Conservation (phyloP, 2,888 invertebrate species). For the Drosophila testacea region DNA sequence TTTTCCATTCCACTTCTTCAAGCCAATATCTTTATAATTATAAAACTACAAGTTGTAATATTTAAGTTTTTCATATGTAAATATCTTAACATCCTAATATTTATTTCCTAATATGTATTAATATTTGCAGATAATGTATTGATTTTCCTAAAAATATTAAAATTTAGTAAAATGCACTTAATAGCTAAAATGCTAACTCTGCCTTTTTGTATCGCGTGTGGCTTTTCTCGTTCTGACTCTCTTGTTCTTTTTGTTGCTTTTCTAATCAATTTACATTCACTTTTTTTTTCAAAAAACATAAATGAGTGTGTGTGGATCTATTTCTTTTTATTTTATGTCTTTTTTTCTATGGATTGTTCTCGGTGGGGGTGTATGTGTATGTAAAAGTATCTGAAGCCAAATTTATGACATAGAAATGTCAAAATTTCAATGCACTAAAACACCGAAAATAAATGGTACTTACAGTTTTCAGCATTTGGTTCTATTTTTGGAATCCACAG, state of each 20-base stretch:
- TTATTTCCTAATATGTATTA: no score
- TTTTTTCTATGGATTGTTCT: conserved; percentile 21
- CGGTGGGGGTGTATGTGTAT: conserved; percentile 41
- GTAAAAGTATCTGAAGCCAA: conserved; percentile 13
- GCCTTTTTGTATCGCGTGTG: conserved; percentile 41
- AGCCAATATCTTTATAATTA: no score
- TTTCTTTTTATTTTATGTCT: conserved; percentile 22
- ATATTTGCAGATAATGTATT: no score
- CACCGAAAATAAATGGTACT: conserved; percentile 35
- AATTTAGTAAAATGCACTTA: no score
- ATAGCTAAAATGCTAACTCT: no score
- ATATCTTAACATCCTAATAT: no score
- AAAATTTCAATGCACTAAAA: conserved; percentile 43
- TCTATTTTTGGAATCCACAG: conserved; percentile 44
- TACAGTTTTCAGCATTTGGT: conserved; percentile 24
- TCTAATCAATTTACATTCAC: conserved; percentile 61
- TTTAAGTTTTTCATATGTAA: no score
- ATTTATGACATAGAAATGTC: conserved; percentile 77
- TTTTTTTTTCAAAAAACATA: conserved; percentile 34
- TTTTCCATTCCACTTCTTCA: no score
- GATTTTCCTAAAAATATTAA: no score
- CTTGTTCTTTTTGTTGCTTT: conserved; percentile 30
- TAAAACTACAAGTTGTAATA: no score
- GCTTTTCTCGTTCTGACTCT: conserved; percentile 16
- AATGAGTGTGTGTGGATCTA: conserved; percentile 16